Evolutionary conservation across 2,113 vertebrate species (phyloP), one percentile per base, ranked within the genome.

Genomic region (Gavialis gangeticus): DNA sequence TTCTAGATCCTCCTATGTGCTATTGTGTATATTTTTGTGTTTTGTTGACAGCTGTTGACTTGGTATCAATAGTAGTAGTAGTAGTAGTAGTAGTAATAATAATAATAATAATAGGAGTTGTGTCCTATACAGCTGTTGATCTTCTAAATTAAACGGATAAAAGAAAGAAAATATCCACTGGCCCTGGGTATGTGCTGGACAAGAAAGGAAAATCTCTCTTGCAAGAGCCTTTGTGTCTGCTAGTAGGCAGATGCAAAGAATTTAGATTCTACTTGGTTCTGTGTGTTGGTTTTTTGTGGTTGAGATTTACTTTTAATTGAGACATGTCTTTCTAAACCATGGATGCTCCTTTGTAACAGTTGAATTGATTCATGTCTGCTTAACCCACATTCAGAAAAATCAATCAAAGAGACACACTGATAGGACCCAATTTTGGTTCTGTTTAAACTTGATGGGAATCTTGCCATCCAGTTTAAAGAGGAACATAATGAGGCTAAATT

Each of bases 331-430:
- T 46, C 46, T 46, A 46, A 46, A 46, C 46, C 46, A 46, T 46
- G 46, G 10, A 6, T 88, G 25, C 34, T 82, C 56, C 71, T 84
- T 94, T 92, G 55, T 84, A 92, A 62, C 80, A 73, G 84, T 22
- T 85, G 63, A 25, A 87, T 75, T 94, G 92, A 91, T 21, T 94
- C 21, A 25, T 54, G 28, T 55, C 22, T 88, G 18, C 37, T 94
- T 16, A 59, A 30, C 54, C 4, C 13, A 37, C 2, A 2, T 54
- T 55, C 76, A 91, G 34, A 92, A 56, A 93, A 76, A 64, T 87
- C 92, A 79, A 57, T 13, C 78, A 88, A 79, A 62, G n/a, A 90
- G 18, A 10, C 67, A 10, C 67, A 85, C 84, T 84, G 66, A 13
- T 27, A 75, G 83, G 81, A 46, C 30, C 54, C 59, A 12, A 22